Conservation (phyloP, 2,888 invertebrate species). For the Galeopsomyia nigrocyanea region DNA sequence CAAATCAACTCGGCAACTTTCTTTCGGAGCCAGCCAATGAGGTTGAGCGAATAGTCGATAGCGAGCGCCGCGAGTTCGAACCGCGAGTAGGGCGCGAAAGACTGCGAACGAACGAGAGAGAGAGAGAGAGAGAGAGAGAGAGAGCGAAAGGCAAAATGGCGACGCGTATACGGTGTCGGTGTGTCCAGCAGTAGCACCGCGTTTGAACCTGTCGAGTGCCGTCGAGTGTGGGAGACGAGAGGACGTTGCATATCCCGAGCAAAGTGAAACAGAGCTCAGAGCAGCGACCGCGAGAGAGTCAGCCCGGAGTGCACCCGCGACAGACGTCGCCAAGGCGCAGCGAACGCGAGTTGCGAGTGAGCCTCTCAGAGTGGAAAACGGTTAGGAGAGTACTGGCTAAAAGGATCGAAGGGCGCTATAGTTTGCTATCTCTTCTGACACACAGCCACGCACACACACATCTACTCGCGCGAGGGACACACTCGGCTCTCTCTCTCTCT, state of each 20-base stretch:
- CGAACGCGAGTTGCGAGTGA: not conserved
- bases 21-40: constrained; percentile 15
- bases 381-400: constrained; percentile 24
- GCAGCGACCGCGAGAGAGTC: constrained; percentile 31
- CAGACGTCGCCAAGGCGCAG: constrained; percentile 10
- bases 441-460: not conserved
- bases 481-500: not conserved
- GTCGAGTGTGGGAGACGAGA: not conserved
- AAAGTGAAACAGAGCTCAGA: constrained; percentile 2
- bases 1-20: not conserved
- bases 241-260: constrained; percentile 2
- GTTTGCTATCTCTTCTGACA: constrained; percentile 3
- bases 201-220: constrained; percentile 2
- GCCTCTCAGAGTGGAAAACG: constrained; percentile 15
- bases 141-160: constrained; percentile 44
- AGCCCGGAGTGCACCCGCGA: not conserved
- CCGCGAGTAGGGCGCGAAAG: not conserved
- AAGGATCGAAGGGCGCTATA: constrained; percentile 31
- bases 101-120: not conserved
- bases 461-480: not conserved
- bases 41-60: too few species aligned
- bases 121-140: constrained; percentile 18
- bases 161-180: constrained; percentile 22
- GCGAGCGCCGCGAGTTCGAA: not conserved
- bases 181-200: constrained; percentile 21